Evolutionary conservation across 2,113 vertebrate genomes (phyloP).

Genomic region (Chascanopsetta lugubris): DNA sequence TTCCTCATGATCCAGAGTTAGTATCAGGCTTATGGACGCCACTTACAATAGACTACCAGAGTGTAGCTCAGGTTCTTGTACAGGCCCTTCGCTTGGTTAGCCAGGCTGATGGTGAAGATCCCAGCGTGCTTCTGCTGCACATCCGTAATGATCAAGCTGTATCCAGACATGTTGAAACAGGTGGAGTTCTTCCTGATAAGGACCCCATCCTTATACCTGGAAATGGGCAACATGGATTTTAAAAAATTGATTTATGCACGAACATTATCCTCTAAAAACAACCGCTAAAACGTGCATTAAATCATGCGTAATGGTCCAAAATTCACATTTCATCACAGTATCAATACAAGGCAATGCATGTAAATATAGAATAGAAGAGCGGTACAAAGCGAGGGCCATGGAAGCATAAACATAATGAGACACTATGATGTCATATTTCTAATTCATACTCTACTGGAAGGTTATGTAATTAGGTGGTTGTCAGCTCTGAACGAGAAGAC

Average conservation of each 20-base stretch:
- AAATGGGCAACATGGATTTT: background rate
- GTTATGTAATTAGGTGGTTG: background rate
- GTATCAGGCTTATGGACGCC: slow-evolving; percentile 15
- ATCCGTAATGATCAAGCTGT: slow-evolving; percentile 80
- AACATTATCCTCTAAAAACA: no score
- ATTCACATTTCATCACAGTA: no score
- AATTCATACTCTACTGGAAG: background rate
- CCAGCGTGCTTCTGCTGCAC: slow-evolving; percentile 83
- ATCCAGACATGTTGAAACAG: slow-evolving; percentile 78
- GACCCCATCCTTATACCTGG: slow-evolving; percentile 89
- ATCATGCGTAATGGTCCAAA: no score
- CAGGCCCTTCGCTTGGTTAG: slow-evolving; percentile 74
- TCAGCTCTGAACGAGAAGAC: background rate
- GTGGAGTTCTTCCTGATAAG: slow-evolving; percentile 81
- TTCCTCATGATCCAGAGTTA: slow-evolving; percentile 41
- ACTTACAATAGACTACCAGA: slow-evolving; percentile 84
- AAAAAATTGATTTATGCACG: no score
- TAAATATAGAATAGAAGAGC: no score
- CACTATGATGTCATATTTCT: background rate
- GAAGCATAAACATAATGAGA: background rate
- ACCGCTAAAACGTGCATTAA: background rate
- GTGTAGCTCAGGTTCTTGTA: slow-evolving; percentile 85
- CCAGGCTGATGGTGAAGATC: slow-evolving; percentile 84
- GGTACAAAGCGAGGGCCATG: background rate
- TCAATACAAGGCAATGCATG: background rate